A percentile compares a stretch with the other conserved stretches of the same genome.
phyloP scores from a whole-genome alignment of 2,113 vertebrate species.

The Megaptera novaeangliae region DNA sequence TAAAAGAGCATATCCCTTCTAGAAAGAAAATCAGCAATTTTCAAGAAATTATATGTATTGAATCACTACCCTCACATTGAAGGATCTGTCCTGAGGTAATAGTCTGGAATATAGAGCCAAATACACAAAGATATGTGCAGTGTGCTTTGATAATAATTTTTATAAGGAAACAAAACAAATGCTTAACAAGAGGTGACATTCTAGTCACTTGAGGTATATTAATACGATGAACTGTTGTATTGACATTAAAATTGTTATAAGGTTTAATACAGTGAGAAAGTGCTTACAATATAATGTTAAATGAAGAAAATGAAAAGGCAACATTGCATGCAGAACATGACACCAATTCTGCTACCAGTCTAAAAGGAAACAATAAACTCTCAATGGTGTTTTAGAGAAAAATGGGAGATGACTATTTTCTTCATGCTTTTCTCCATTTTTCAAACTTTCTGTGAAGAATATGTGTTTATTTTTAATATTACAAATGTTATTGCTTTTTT shows the following conservation, averaged over 20 bases:
- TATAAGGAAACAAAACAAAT: neutral
- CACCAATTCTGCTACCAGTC: rapidly evolving
- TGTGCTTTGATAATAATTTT: neutral
- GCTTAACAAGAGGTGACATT: neutral
- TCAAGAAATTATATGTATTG: neutral
- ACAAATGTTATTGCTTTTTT: neutral
- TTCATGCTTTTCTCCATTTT: neutral
- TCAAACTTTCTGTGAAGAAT: neutral
- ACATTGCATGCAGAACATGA: rapidly evolving
- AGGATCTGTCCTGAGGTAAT: neutral
- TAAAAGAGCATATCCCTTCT: neutral
- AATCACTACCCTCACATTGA: neutral
- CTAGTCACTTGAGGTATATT: neutral
- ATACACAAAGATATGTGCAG: neutral
- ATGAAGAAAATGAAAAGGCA: neutral
- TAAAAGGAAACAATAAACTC: neutral
- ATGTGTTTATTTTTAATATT: neutral
- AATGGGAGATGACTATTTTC: neutral
- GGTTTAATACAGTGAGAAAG: neutral
- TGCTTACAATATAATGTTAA: neutral
- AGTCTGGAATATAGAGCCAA: neutral
- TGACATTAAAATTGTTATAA: neutral
- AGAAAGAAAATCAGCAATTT: neutral
- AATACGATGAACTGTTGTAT: neutral
- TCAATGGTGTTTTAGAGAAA: neutral